phyloP scores from a whole-genome alignment of 2,113 vertebrate species.

The Theristicus caerulescens region DNA sequence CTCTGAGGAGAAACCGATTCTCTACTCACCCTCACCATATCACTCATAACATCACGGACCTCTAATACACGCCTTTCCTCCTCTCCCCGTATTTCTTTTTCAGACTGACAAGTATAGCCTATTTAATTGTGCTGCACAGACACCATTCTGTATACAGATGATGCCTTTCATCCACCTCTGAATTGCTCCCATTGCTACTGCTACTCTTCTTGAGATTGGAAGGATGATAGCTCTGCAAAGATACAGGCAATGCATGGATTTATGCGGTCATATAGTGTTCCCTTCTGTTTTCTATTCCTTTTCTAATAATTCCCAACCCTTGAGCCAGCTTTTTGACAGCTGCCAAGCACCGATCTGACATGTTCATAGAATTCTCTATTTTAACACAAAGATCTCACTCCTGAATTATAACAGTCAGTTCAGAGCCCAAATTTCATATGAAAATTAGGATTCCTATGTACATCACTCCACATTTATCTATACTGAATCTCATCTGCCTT shows the following conservation, averaged over 20 bases:
- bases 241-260: not conserved
- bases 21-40: not conserved
- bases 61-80: not conserved
- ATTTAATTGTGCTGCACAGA: not conserved
- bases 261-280: not conserved
- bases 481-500: not conserved
- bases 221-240: not conserved
- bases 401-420: not conserved
- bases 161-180: not conserved
- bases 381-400: slow-evolving; percentile 1
- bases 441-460: not conserved
- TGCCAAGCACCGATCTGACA: not conserved
- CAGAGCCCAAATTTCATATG: slow-evolving; percentile 4
- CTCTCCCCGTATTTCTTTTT: not conserved
- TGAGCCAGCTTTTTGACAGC: not conserved
- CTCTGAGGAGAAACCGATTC: not conserved
- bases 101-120: not conserved
- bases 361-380: not conserved
- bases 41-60: not conserved
- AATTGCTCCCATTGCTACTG: not conserved
- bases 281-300: not conserved
- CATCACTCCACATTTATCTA: not conserved
- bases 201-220: not conserved
- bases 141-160: not conserved
- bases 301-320: not conserved